Evolutionary conservation across 2,113 vertebrate genomes (phyloP), one percentile per base, ranked within the genome.

Genomic region (Albula glossodonta): DNA sequence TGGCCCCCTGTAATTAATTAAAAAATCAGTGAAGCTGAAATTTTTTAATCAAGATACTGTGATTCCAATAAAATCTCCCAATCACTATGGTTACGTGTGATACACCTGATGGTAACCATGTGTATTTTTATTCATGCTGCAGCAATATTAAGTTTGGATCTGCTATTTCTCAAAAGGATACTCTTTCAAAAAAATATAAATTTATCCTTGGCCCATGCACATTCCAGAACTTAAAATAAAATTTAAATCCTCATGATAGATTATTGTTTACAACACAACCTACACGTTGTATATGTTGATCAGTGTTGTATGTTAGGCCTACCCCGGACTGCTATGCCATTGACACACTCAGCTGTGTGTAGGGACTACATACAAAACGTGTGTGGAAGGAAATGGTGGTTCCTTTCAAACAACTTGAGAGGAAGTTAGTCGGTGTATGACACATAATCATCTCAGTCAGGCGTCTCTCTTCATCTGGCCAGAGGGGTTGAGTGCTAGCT

Each of bases 1-100:
- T 92, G 92, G 92, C 92, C 93, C 90, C 53, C 86, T 84, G 92
- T 94, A 96, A 96, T 95, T 95, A 96, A 96, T 95, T 95, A 96
- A 91, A 94, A 92, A 94, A 91, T 90, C 94, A 93, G 94, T 91
- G 90, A 90, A 94, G 94, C 94, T 95, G 94, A 96, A 95, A 95
- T 93, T 94, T 96, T 85, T 95, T 95, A 95, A 95, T 96, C 94
- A 95, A 92, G 92, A 94, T 66, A 85, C 84, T 74, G 83, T 87
- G 70, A 82, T 89, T 50, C 89, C 90, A 91, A 91, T 89, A 83
- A 90, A 81, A 93, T 93, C 90, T 91, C 90, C 90, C 88, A 89
- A 92, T 94, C 91, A 93, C 92, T 89, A 74, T 74, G 70, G 70
- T 74, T 74, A 87, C 89, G 78, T 93, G 91, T 91, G 94, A 94